These are phyloP conservation scores for Lucifuga dentata DNA, from an alignment of 2,113 vertebrate genomes.

Conservation along the genomic window DNA sequence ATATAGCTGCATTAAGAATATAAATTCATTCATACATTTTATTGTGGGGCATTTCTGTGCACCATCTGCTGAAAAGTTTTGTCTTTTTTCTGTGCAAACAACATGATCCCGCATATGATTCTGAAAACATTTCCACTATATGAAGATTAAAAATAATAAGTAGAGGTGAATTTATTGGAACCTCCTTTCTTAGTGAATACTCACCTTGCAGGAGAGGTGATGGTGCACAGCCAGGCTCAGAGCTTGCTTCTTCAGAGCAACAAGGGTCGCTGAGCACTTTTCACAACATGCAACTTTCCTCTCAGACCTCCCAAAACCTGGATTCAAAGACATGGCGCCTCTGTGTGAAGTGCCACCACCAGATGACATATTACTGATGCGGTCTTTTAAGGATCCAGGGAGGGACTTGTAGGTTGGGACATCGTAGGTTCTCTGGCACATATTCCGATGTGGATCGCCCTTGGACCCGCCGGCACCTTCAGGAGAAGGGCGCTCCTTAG, in stretches of 20 bases:
- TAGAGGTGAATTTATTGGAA: too few relatives aligned
- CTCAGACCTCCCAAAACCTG: constrained; percentile 86
- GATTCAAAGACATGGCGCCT: constrained; percentile 76
- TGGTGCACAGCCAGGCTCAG: constrained; percentile 90
- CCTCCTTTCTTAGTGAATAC: constrained; percentile 14
- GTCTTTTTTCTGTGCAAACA: too few relatives aligned
- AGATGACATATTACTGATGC: constrained; percentile 85
- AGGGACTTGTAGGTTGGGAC: constrained; percentile 88
- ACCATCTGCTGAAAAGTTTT: constrained; percentile 42
- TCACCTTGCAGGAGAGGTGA: constrained; percentile 89
- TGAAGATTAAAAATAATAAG: too few relatives aligned
- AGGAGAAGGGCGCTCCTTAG: constrained; percentile 83
- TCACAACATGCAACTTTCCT: constrained; percentile 89
- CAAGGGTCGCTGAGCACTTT: constrained; percentile 91
- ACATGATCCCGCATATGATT: too few relatives aligned
- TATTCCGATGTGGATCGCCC: constrained; percentile 84
- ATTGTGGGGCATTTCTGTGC: too few relatives aligned
- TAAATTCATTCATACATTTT: too few relatives aligned
- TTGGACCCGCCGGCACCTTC: constrained; percentile 87
- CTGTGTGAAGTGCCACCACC: constrained; percentile 82
- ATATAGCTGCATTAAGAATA: too few relatives aligned
- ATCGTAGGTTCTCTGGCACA: constrained; percentile 86
- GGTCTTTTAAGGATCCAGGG: constrained; percentile 86
- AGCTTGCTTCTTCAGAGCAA: constrained; percentile 93
- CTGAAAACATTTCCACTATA: too few relatives aligned